A percentile compares a stretch with the other conserved stretches of the same genome.
Evolutionary conservation across 1,140 invertebrate species (phyloP).

Genomic region (Drosophila ohnishii): DNA sequence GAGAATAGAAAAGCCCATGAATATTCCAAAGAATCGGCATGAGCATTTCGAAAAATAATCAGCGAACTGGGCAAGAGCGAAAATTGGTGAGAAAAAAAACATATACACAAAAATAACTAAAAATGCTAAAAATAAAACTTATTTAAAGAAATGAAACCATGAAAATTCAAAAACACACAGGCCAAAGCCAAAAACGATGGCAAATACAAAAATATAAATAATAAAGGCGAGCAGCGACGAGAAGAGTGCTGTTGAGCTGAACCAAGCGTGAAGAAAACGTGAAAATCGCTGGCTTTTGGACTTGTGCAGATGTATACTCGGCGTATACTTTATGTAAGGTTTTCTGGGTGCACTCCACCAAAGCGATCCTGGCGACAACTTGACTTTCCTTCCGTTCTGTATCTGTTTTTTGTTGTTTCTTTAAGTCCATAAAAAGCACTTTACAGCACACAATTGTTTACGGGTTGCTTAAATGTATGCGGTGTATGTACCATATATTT

Average conservation of each 20-base stretch:
- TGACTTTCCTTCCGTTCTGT: slow-evolving; percentile 39
- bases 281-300: slow-evolving; percentile 46
- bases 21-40: slow-evolving; percentile 68
- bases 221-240: slow-evolving; percentile 41
- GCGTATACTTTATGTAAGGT: slow-evolving; percentile 35
- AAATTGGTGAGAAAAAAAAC: slow-evolving; percentile 62
- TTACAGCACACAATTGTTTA: slow-evolving; percentile 47
- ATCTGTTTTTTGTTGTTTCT: neutral
- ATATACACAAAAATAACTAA: slow-evolving; percentile 79
- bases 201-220: slow-evolving; percentile 75
- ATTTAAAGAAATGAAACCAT: slow-evolving; percentile 82
- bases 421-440: slow-evolving; percentile 75
- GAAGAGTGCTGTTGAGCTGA: slow-evolving; percentile 31
- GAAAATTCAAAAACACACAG: slow-evolving; percentile 73
- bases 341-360: slow-evolving; percentile 7
- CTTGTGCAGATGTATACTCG: slow-evolving; percentile 44
- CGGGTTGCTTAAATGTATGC: slow-evolving; percentile 9
- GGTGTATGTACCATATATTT: slow-evolving; percentile 20
- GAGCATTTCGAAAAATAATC: slow-evolving; percentile 67
- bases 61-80: slow-evolving; percentile 45
- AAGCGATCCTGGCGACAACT: slow-evolving; percentile 40
- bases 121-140: slow-evolving; percentile 79
- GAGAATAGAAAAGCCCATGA: slow-evolving; percentile 43
- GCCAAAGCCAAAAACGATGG: slow-evolving; percentile 69
- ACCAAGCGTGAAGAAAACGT: slow-evolving; percentile 18